These are phyloP conservation scores for Leucania comma DNA, from an alignment of 2,888 invertebrate species.

Conservation along the genomic window DNA sequence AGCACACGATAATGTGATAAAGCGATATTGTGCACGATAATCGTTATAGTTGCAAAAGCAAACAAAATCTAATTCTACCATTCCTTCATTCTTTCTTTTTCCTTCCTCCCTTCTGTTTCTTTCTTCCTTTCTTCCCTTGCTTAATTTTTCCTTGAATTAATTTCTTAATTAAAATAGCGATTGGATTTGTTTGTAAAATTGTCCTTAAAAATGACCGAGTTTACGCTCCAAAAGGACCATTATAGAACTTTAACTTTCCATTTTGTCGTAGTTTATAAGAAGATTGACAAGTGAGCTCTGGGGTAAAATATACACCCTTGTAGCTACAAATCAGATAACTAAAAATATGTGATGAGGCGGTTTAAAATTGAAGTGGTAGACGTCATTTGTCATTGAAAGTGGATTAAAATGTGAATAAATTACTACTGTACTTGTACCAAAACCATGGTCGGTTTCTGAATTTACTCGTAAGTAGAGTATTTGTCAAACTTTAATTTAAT, in stretches of 20 bases:
- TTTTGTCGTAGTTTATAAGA: neutral
- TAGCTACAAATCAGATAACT: conserved; percentile 22
- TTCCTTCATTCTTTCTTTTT: too few species aligned
- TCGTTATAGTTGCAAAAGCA: neutral
- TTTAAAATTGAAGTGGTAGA: neutral
- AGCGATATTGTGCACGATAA: too few species aligned
- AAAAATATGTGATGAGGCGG: conserved; percentile 27
- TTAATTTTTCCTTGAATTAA: too few species aligned
- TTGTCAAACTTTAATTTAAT: neutral
- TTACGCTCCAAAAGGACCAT: neutral
- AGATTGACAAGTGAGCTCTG: conserved; percentile 21
- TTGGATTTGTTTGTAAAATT: neutral
- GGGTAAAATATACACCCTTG: conserved; percentile 11
- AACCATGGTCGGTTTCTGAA: neutral
- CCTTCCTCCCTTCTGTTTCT: too few species aligned
- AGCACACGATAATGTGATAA: neutral
- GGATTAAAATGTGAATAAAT: neutral
- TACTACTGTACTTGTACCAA: neutral
- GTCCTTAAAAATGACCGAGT: neutral
- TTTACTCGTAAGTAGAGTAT: neutral
- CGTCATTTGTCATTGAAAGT: neutral
- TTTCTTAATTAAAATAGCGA: neutral
- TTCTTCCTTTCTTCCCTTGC: too few species aligned
- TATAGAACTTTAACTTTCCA: neutral
- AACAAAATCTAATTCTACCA: too few species aligned